These are phyloP conservation scores for Antrozous pallidus DNA, from an alignment of 2,797 vertebrate genomes.

Conservation along the genomic window DNA sequence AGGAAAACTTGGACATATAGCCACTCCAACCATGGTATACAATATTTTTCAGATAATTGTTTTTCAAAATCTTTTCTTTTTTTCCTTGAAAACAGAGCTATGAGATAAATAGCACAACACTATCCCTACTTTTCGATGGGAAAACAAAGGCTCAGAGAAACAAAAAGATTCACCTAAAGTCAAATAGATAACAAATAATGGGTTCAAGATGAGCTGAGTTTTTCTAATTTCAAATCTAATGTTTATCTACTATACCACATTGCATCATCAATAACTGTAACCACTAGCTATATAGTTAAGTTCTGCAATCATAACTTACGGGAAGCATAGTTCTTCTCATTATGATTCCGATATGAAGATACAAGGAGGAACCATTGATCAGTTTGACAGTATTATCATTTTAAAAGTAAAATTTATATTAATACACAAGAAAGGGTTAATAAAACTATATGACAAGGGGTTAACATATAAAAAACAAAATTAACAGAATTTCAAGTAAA, in stretches of 20 bases:
- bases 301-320: not conserved
- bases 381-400: not conserved
- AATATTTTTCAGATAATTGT: not conserved
- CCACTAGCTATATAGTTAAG: not conserved
- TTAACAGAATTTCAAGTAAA: slow-evolving; percentile 24
- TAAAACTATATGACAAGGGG: not conserved
- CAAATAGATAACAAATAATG: not conserved
- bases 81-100: not conserved
- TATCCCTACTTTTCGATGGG: not conserved
- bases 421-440: not conserved
- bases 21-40: not conserved
- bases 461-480: not conserved
- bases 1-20: not conserved
- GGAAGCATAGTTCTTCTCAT: not conserved
- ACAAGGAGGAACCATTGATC: not conserved
- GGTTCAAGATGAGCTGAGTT: not conserved
- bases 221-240: not conserved
- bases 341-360: not conserved
- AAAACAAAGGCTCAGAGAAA: not conserved
- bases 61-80: not conserved
- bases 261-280: not conserved
- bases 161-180: not conserved
- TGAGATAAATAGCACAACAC: not conserved
- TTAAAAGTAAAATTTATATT: not conserved
- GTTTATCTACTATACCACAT: not conserved